Evolutionary conservation across 2,888 invertebrate species (phyloP).

Genomic region (Mellilla xanthometata): DNA sequence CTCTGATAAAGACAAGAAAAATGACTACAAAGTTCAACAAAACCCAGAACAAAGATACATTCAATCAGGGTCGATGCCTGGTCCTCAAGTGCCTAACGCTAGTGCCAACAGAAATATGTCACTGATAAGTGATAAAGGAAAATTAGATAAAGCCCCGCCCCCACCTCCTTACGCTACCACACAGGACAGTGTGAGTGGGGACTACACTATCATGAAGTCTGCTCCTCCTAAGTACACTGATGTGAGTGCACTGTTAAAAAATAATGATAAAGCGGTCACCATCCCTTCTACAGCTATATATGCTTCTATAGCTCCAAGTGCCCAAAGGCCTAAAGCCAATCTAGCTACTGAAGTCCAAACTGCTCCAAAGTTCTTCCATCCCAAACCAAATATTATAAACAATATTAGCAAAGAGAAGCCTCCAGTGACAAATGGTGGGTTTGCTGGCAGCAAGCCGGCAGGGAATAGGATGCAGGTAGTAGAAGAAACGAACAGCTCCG

Average conservation of each 20-base stretch:
- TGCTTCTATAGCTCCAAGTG: constrained; percentile 79
- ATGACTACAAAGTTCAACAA: constrained; percentile 59
- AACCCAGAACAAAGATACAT: constrained; percentile 64
- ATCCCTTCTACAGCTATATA: constrained; percentile 78
- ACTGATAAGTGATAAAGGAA: constrained; percentile 69
- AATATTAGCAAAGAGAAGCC: constrained; percentile 68
- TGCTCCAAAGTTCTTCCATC: constrained; percentile 80
- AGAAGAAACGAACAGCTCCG: constrained; percentile 89
- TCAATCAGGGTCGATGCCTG: constrained; percentile 69
- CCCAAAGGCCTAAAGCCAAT: constrained; percentile 78
- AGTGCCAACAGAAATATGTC: constrained; percentile 55
- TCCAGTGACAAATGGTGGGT: constrained; percentile 58
- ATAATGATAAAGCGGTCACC: constrained; percentile 70
- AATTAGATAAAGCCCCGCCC: constrained; percentile 78
- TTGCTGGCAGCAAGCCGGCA: constrained; percentile 50
- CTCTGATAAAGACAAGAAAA: constrained; percentile 69
- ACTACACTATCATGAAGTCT: constrained; percentile 77
- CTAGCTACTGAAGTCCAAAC: constrained; percentile 81
- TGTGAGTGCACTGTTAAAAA: constrained; percentile 68
- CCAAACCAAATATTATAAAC: constrained; percentile 83
- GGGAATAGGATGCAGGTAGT: constrained; percentile 76
- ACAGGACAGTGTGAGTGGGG: constrained; percentile 63
- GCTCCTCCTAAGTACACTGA: constrained; percentile 76
- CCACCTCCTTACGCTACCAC: constrained; percentile 62
- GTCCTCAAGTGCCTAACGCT: constrained; percentile 70